Conservation (phyloP, 2,113 vertebrate species). For the Rhombomys opimus region DNA sequence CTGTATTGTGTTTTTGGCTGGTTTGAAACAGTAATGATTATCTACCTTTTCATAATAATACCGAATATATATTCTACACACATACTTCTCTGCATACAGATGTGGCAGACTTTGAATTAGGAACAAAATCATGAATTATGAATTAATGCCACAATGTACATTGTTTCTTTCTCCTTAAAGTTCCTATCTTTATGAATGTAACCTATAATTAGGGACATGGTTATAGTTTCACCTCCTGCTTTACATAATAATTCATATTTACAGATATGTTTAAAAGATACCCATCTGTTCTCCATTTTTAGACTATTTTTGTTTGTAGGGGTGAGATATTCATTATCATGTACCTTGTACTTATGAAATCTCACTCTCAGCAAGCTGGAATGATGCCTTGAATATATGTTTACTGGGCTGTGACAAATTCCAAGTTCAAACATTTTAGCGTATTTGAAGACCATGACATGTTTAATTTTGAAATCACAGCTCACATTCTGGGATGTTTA, state of each 20-base stretch:
- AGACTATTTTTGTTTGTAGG: background rate
- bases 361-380: background rate
- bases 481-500: too few relatives aligned
- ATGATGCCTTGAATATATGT: background rate
- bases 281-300: background rate
- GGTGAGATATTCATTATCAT: background rate
- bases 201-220: background rate
- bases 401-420: slow-evolving; percentile 9
- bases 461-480: background rate
- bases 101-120: background rate
- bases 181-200: background rate
- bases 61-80: background rate
- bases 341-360: background rate
- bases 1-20: background rate
- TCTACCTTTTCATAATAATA: background rate
- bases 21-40: background rate
- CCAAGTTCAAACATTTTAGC: background rate
- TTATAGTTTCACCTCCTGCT: background rate
- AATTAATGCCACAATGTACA: background rate
- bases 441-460: background rate
- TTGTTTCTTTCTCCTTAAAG: background rate
- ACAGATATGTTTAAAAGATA: background rate
- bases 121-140: background rate
- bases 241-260: slow-evolving; percentile 17
- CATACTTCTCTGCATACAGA: background rate